These are phyloP conservation scores for Drosophila affinis DNA, from an alignment of 2,888 invertebrate species.

Conservation along the genomic window DNA sequence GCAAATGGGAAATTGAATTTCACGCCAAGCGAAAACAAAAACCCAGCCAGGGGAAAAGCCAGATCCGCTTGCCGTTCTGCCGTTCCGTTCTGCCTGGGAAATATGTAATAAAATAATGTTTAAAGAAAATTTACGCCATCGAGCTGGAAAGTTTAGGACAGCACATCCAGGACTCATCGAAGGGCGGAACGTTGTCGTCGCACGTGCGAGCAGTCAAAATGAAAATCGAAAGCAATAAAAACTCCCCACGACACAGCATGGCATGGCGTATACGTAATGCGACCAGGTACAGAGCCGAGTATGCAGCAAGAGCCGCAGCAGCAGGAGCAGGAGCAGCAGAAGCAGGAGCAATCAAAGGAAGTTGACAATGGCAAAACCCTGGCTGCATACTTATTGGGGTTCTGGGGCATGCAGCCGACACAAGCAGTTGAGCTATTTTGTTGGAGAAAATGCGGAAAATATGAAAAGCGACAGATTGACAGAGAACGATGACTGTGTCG, in stretches of 20 bases:
- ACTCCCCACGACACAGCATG: constrained; percentile 47
- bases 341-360: constrained; percentile 29
- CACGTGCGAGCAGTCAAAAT: constrained; percentile 77
- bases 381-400: constrained; percentile 72
- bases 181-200: constrained; percentile 47
- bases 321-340: not conserved
- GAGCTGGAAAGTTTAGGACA: constrained; percentile 65
- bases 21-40: constrained; percentile 73
- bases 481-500: constrained; percentile 32
- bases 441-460: constrained; percentile 47
- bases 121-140: constrained; percentile 73
- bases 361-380: constrained; percentile 53
- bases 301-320: constrained; percentile 1
- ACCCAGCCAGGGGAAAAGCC: constrained; percentile 57
- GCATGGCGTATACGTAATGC: constrained; percentile 62
- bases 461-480: constrained; percentile 56
- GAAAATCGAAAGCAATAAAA: constrained; percentile 82
- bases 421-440: constrained; percentile 51
- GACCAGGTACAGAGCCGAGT: constrained; percentile 40
- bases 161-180: not conserved
- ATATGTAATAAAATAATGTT: constrained; percentile 75
- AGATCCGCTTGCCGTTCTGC: constrained; percentile 9
- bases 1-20: constrained; percentile 78
- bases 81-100: constrained; percentile 22
- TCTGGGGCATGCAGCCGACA: constrained; percentile 43